Percentiles rank a stretch among this genome's conserved stretches.
These are phyloP conservation scores for Mungos mungo DNA, from an alignment of 2,113 vertebrate genomes.

Conservation along the genomic window DNA sequence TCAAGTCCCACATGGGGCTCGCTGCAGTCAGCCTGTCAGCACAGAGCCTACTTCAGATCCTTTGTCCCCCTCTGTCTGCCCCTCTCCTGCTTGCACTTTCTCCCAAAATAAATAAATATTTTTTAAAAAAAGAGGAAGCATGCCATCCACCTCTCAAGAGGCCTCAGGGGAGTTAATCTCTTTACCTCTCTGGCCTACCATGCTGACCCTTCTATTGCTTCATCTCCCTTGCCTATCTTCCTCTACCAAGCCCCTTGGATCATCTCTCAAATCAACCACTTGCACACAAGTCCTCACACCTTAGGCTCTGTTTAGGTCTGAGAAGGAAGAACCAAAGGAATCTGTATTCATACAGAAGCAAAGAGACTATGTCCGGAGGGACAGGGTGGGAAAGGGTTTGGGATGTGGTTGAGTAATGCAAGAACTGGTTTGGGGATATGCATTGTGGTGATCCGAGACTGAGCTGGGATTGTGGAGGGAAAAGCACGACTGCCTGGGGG, in stretches of 20 bases:
- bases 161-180: not conserved
- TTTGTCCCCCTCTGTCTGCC: too few species aligned
- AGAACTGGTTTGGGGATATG: not conserved
- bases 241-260: not conserved
- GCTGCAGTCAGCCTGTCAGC: too few species aligned
- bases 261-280: not conserved
- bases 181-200: not conserved
- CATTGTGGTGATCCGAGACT: not conserved
- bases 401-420: not conserved
- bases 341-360: not conserved
- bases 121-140: not conserved
- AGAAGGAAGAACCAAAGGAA: constrained; percentile 7
- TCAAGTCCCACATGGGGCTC: too few species aligned
- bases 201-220: not conserved
- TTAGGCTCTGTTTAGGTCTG: not conserved
- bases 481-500: not conserved
- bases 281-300: not conserved
- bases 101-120: too few species aligned
- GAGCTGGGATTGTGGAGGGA: not conserved
- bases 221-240: not conserved
- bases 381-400: not conserved
- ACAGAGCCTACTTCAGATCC: too few species aligned
- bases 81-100: too few species aligned
- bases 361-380: not conserved
- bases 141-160: not conserved